These are phyloP conservation scores for Hirtodrosophila duncani DNA, from an alignment of 2,888 invertebrate genomes.

Conservation along the genomic window DNA sequence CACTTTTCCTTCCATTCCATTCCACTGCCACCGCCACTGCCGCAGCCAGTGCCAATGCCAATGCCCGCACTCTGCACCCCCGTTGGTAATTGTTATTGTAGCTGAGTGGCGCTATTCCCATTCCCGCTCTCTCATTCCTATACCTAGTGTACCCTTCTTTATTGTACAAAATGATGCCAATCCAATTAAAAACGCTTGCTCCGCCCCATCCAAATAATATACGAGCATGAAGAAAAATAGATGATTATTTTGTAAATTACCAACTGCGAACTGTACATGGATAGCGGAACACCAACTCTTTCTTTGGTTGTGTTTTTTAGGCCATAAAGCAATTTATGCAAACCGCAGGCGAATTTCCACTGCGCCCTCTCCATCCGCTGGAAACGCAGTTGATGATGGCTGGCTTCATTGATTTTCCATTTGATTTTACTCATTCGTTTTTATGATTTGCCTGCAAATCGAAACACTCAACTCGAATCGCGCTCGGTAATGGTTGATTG, in stretches of 20 bases:
- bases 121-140: too few relatives aligned
- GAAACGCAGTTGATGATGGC: conserved; percentile 59
- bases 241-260: too few relatives aligned
- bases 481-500: conserved; percentile 64
- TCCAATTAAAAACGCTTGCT: too few relatives aligned
- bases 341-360: conserved; percentile 58
- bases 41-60: background rate
- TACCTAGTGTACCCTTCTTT: too few relatives aligned
- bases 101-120: too few relatives aligned
- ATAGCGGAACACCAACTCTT: conserved; percentile 25
- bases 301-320: conserved; percentile 41
- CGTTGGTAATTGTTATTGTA: too few relatives aligned
- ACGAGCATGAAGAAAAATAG: too few relatives aligned
- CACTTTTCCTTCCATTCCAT: too few relatives aligned
- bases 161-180: too few relatives aligned
- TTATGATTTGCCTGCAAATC: conserved; percentile 70
- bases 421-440: conserved; percentile 68
- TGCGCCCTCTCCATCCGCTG: conserved; percentile 18
- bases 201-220: too few relatives aligned
- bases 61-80: background rate
- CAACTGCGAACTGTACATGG: conserved; percentile 22
- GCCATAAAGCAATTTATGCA: conserved; percentile 60
- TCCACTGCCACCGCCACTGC: background rate
- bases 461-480: conserved; percentile 67
- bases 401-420: conserved; percentile 66